Evolutionary conservation across 1,140 invertebrate species (phyloP).

Genomic region (Hetaerina americana): DNA sequence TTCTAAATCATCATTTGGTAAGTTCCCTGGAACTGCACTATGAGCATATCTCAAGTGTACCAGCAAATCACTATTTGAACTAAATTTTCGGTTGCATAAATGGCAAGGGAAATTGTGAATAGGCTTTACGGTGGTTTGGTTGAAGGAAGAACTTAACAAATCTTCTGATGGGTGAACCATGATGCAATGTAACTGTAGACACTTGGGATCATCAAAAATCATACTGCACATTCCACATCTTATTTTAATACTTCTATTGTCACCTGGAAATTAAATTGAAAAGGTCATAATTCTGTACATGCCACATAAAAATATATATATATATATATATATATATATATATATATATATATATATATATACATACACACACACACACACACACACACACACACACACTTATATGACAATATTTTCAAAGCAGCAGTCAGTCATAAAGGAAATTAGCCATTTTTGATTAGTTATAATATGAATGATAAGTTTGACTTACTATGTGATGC

Average conservation of each 20-base stretch:
- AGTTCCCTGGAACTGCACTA: conserved; percentile 20
- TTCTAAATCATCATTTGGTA: too few relatives aligned
- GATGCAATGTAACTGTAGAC: neutral
- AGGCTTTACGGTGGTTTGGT: neutral
- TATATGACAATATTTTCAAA: too few relatives aligned
- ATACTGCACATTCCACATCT: neutral
- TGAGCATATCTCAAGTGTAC: conserved; percentile 69
- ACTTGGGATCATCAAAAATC: neutral
- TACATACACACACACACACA: too few relatives aligned
- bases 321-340: too few relatives aligned
- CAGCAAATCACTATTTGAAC: conserved; percentile 66
- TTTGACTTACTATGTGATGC: too few relatives aligned
- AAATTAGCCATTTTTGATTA: too few relatives aligned
- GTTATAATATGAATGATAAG: too few relatives aligned
- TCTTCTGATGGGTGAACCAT: neutral
- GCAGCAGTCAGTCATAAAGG: too few relatives aligned
- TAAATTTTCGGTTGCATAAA: conserved; percentile 62
- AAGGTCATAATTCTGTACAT: neutral
- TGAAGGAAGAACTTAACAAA: neutral
- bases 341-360: too few relatives aligned
- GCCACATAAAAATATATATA: too few relatives aligned
- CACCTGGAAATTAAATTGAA: neutral
- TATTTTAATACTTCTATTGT: neutral
- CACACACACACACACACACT: too few relatives aligned
- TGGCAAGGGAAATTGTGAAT: conserved; percentile 51